Percentiles rank a stretch among this genome's conserved stretches.
Conservation (phyloP, 2,797 vertebrate species). For the Gobio occitaniae region DNA sequence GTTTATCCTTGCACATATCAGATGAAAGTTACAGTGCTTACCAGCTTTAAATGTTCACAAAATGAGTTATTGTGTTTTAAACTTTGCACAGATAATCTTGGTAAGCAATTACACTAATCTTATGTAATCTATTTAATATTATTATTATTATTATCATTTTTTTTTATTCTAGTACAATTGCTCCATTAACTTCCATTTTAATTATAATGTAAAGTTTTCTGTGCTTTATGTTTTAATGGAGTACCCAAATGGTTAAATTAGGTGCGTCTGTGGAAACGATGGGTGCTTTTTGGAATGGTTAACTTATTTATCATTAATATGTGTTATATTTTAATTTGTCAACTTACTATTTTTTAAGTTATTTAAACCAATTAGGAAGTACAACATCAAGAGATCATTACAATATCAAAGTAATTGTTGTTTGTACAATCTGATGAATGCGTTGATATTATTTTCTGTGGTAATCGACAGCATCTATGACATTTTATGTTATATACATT, state of each 20-base stretch:
- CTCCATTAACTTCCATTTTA: not conserved
- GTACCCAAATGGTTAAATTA: not conserved
- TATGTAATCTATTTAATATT: not conserved
- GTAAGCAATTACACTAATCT: not conserved
- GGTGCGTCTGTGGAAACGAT: too few species aligned
- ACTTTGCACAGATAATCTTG: not conserved
- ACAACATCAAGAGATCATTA: not conserved
- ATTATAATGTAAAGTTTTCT: not conserved
- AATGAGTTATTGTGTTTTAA: not conserved
- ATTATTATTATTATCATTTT: not conserved
- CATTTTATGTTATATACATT: not conserved
- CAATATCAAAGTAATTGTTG: not conserved
- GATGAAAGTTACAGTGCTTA: not conserved
- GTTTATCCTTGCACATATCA: not conserved
- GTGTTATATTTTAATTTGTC: not conserved
- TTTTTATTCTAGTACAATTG: not conserved
- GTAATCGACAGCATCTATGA: not conserved
- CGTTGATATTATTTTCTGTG: not conserved
- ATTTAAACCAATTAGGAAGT: not conserved
- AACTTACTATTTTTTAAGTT: not conserved
- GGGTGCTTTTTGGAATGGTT: not conserved
- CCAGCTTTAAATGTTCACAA: not conserved
- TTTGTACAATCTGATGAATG: not conserved
- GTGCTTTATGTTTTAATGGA: not conserved
- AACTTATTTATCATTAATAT: slow-evolving; percentile 5